A percentile compares a stretch with the other conserved stretches of the same genome.
Evolutionary conservation across 1,140 invertebrate species (phyloP).

Genomic region (Phymorhynchus buccinoides): DNA sequence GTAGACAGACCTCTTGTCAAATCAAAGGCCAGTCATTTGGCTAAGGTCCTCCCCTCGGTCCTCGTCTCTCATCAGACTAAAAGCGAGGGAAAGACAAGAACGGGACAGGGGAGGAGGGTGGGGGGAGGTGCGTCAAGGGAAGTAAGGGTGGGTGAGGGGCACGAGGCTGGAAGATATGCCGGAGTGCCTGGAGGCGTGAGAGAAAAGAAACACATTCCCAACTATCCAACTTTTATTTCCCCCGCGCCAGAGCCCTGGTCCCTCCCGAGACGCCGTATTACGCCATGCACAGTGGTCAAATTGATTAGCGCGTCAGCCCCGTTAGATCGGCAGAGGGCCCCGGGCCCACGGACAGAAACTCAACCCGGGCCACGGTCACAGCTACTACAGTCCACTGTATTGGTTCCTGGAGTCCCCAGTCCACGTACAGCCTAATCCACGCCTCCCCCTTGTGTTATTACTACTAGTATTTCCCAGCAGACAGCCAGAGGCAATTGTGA

Average conservation of each 20-base stretch:
- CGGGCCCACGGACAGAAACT: not conserved
- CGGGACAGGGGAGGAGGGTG: not conserved
- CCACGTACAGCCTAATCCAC: no score
- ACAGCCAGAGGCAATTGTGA: no score
- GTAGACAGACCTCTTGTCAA: not conserved
- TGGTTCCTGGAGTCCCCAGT: no score
- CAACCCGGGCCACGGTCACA: not conserved
- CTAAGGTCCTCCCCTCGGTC: not conserved
- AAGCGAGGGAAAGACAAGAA: slow-evolving; percentile 15
- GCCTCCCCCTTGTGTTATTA: no score
- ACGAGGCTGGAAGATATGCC: no score
- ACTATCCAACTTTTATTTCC: slow-evolving; percentile 45
- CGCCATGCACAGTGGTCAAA: slow-evolving; percentile 37
- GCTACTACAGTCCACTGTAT: not conserved
- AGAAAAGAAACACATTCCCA: slow-evolving; percentile 34
- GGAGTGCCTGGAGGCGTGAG: no score
- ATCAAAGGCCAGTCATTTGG: not conserved
- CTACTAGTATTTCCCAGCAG: no score
- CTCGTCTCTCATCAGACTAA: slow-evolving; percentile 35
- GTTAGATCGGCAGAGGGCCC: slow-evolving; percentile 13
- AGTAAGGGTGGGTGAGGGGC: not conserved
- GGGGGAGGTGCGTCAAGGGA: not conserved
- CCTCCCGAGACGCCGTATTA: slow-evolving; percentile 31
- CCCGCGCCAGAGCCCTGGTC: slow-evolving; percentile 8
- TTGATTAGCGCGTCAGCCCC: slow-evolving; percentile 40